Percentiles rank a stretch among this genome's conserved stretches.
These are phyloP conservation scores for Falcunculus frontatus DNA, from an alignment of 2,113 vertebrate genomes.

Conservation along the genomic window DNA sequence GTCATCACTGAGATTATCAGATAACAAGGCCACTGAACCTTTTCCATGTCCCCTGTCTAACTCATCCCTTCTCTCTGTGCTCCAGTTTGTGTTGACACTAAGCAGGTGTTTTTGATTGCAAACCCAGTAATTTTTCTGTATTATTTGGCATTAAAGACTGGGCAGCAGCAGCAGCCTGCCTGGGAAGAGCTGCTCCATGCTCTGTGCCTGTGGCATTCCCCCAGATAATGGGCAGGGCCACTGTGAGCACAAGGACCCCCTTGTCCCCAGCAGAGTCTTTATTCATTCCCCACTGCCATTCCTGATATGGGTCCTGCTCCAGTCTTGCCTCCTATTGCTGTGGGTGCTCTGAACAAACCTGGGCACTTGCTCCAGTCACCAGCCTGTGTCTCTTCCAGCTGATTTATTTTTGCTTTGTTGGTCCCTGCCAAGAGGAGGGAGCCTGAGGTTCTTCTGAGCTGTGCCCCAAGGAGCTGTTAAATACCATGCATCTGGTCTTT, in stretches of 20 bases:
- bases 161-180: background rate
- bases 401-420: background rate
- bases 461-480: background rate
- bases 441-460: background rate
- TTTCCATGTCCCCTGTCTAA: background rate
- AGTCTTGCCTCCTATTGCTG: background rate
- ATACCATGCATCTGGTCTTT: background rate
- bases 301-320: background rate
- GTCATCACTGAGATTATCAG: background rate
- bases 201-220: background rate
- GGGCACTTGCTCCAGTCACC: background rate
- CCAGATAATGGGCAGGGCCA: background rate
- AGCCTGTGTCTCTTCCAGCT: background rate
- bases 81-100: background rate
- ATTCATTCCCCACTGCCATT: background rate
- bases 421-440: background rate
- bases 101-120: background rate
- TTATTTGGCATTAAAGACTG: background rate
- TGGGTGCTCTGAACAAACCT: background rate
- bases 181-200: background rate
- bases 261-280: background rate
- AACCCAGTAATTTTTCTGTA: background rate
- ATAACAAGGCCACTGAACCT: background rate
- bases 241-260: background rate
- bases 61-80: background rate